phyloP scores from a whole-genome alignment of 1,140 invertebrate species.

The Maniola jurtina region DNA sequence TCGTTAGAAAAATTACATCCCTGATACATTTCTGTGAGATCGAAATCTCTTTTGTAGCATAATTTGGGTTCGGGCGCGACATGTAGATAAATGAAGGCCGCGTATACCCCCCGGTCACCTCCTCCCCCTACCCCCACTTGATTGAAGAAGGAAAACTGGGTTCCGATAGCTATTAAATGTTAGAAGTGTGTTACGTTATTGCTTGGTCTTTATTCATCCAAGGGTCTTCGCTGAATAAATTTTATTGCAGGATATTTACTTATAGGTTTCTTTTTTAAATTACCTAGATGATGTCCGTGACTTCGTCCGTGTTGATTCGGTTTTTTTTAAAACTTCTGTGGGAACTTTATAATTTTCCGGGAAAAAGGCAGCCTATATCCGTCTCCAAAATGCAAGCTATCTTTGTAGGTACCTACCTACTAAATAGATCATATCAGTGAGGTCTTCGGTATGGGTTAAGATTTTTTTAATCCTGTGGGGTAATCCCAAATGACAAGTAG shows the following conservation, averaged over 20 bases:
- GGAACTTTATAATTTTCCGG: too few relatives aligned
- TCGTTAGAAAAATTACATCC: conserved; percentile 66
- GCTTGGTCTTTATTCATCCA: conserved; percentile 17
- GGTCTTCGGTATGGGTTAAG: too few relatives aligned
- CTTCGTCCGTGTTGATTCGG: too few relatives aligned
- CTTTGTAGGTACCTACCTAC: too few relatives aligned
- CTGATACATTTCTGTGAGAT: conserved; percentile 61
- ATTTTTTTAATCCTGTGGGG: too few relatives aligned
- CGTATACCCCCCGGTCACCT: conserved; percentile 22
- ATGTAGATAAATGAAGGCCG: conserved; percentile 56
- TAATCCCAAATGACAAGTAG: too few relatives aligned
- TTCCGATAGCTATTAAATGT: conserved; percentile 31
- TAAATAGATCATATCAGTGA: too few relatives aligned
- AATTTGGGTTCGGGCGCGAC: conserved; percentile 51
- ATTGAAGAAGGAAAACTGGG: conserved; percentile 34
- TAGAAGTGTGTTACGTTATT: conserved; percentile 22
- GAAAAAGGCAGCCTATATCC: too few relatives aligned
- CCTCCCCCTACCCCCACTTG: conserved; percentile 25
- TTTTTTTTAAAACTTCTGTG: too few relatives aligned
- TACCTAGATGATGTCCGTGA: too few relatives aligned
- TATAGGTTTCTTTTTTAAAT: background rate
- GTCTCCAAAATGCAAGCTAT: too few relatives aligned
- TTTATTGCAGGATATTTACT: conserved; percentile 10
- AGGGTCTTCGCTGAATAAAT: conserved; percentile 16
- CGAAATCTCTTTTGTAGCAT: conserved; percentile 54